phyloP scores from a whole-genome alignment of 2,113 vertebrate species.

The Coptodon rendalli region DNA sequence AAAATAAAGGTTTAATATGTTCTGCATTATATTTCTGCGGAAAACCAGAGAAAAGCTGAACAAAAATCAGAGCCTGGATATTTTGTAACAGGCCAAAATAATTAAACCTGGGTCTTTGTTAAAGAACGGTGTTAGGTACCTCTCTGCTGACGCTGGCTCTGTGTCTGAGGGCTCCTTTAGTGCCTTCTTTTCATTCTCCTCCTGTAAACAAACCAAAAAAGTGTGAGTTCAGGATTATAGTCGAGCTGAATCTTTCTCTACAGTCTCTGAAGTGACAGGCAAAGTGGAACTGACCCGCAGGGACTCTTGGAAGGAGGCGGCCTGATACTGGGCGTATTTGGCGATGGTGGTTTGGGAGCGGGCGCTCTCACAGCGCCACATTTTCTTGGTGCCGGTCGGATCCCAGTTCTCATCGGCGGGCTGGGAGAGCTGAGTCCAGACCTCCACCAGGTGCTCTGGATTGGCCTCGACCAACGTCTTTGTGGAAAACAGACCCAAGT shows the following conservation, averaged over 20 bases:
- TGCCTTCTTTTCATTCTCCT: conserved; percentile 96
- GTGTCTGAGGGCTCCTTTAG: conserved; percentile 90
- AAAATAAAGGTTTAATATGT: neutral
- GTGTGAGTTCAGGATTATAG: neutral
- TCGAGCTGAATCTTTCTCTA: neutral
- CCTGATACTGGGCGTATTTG: conserved; percentile 99
- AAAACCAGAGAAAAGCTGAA: neutral
- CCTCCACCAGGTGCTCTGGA: conserved; percentile 96
- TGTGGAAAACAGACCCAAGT: conserved; percentile 97
- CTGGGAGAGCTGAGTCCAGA: conserved; percentile 93
- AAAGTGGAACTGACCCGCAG: conserved; percentile 78
- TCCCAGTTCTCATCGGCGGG: conserved; percentile 99
- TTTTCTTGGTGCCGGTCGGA: conserved; percentile 87
- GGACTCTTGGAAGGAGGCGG: conserved; percentile 97
- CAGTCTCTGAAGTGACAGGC: neutral
- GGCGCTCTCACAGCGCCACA: conserved; percentile 96
- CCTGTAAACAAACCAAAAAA: conserved; percentile 66
- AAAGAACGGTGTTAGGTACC: conserved; percentile 62
- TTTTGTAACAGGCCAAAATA: neutral
- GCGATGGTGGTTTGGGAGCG: conserved; percentile 95
- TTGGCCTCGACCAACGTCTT: conserved; percentile 98
- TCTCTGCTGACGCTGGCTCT: conserved; percentile 92
- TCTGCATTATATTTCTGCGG: neutral
- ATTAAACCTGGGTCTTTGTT: neutral
- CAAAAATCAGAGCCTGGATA: neutral